Evolutionary conservation across 2,888 invertebrate genomes (phyloP).

Genomic region (Catocala nupta): DNA sequence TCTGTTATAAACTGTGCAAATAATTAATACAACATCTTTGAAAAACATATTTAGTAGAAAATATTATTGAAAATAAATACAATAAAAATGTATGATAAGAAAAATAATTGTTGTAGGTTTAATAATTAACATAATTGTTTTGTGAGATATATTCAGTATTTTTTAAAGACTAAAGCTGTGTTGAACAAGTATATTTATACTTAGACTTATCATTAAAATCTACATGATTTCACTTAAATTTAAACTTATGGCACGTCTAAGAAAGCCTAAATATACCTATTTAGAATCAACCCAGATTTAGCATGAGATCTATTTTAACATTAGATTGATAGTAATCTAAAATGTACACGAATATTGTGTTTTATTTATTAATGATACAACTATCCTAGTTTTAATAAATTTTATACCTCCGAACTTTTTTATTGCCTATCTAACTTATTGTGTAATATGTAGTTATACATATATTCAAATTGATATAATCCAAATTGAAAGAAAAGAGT

Average conservation of each 20-base stretch:
- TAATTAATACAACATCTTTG: conserved; percentile 28
- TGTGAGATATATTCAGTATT: conserved; percentile 5
- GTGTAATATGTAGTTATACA: too few species aligned
- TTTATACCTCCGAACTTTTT: conserved; percentile 12
- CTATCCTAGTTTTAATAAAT: conserved; percentile 15
- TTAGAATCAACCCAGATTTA: too few species aligned
- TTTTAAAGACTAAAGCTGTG: neutral
- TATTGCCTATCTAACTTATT: neutral
- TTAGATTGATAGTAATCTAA: neutral
- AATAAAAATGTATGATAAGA: neutral
- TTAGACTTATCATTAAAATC: too few species aligned
- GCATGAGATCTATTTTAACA: neutral
- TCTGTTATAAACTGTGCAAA: conserved; percentile 66
- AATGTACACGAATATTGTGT: too few species aligned
- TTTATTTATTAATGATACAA: neutral
- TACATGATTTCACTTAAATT: too few species aligned
- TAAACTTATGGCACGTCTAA: too few species aligned
- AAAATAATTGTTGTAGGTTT: neutral
- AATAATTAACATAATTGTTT: neutral
- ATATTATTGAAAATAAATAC: too few species aligned
- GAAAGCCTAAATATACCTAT: too few species aligned
- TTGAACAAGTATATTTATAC: too few species aligned
- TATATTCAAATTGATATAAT: too few species aligned
- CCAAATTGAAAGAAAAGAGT: too few species aligned
- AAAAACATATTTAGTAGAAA: too few species aligned